Evolutionary conservation across 2,797 vertebrate genomes (phyloP).

Genomic region (Chrysocyon brachyurus): DNA sequence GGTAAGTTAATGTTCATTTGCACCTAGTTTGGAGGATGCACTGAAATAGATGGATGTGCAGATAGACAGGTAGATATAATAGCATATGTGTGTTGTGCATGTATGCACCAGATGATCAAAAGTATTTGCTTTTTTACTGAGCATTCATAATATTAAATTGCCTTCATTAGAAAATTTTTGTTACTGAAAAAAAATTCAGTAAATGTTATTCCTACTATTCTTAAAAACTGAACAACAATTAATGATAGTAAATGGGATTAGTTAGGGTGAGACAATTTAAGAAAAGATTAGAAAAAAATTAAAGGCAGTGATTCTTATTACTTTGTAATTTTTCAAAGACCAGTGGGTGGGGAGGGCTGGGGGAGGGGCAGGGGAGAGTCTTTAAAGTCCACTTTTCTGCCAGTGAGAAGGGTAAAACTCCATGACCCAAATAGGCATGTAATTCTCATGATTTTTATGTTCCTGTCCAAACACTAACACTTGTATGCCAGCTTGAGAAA

Average conservation of each 20-base stretch:
- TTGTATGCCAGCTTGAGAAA: constrained; percentile 30
- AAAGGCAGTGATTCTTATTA: neutral
- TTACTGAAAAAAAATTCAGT: constrained; percentile 30
- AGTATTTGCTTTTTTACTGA: constrained; percentile 16
- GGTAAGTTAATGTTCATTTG: neutral
- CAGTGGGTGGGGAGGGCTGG: neutral
- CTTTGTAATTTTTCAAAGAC: constrained; percentile 40
- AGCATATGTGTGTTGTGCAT: neutral
- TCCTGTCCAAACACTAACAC: neutral
- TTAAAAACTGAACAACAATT: constrained; percentile 1
- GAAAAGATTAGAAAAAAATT: neutral
- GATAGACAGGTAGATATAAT: neutral
- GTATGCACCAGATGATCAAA: neutral
- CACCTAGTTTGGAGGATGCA: neutral
- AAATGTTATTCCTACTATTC: constrained; percentile 11
- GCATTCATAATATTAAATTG: neutral
- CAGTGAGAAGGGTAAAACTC: neutral
- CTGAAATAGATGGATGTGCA: neutral
- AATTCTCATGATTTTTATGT: constrained; percentile 27
- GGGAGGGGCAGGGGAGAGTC: neutral
- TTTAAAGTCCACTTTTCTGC: constrained; percentile 14
- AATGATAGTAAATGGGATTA: neutral
- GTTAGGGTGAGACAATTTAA: neutral
- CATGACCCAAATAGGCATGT: neutral
- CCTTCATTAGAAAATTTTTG: constrained; percentile 24